Evolutionary conservation across 1,140 invertebrate species (phyloP).

Genomic region (Magallana ariakensis): DNA sequence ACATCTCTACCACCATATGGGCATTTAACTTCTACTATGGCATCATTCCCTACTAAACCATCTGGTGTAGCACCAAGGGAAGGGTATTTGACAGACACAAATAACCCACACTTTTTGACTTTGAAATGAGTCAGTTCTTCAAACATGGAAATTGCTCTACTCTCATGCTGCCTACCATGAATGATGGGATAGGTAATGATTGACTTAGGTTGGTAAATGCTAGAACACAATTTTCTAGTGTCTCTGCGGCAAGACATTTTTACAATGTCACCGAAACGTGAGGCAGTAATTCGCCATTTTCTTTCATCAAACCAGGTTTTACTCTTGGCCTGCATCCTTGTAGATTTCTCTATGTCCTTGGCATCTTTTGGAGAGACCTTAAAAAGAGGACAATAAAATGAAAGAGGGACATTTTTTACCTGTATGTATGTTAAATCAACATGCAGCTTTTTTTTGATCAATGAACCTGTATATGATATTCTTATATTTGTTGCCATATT

Average conservation of each 20-base stretch:
- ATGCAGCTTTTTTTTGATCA: no score
- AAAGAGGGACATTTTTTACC: no score
- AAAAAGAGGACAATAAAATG: no score
- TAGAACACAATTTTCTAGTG: conserved; percentile 18
- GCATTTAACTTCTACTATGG: no score
- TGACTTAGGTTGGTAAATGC: not conserved
- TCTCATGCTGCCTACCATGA: not conserved
- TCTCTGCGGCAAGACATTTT: conserved; percentile 24
- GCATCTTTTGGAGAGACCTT: not conserved
- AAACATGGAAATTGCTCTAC: not conserved
- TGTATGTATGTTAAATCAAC: no score
- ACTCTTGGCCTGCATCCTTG: not conserved
- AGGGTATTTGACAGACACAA: not conserved
- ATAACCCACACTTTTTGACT: not conserved
- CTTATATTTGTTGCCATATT: no score
- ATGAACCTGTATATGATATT: no score
- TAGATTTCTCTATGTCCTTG: not conserved
- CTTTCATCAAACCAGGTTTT: conserved; percentile 32
- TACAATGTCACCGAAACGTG: conserved; percentile 35
- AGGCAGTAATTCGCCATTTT: conserved; percentile 44
- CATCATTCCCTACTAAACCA: no score
- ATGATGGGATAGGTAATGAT: not conserved
- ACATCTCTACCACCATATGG: no score
- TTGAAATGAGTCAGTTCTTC: not conserved
- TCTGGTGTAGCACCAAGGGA: not conserved